Conservation (phyloP, 2,113 vertebrate genomes). For the Apeltes quadracus region DNA sequence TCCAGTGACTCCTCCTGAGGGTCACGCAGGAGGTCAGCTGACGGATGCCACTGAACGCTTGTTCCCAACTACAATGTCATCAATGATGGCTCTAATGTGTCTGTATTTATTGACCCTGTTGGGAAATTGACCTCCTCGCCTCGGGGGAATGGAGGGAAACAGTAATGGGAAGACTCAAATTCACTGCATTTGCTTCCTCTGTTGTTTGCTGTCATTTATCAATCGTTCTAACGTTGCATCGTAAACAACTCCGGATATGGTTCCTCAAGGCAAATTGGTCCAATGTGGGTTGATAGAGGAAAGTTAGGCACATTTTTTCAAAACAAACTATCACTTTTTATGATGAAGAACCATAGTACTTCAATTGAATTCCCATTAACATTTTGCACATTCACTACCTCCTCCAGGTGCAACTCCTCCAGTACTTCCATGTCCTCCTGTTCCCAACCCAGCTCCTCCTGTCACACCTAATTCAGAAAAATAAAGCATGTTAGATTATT, state of each 20-base stretch:
- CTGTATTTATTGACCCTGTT: not conserved
- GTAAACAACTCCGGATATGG: not conserved
- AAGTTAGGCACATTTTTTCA: too few species aligned
- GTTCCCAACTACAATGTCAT: not conserved
- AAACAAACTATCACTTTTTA: not conserved
- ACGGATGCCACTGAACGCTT: not conserved
- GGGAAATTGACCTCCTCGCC: not conserved
- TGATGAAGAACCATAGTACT: not conserved
- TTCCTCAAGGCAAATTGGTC: not conserved
- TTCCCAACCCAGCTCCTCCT: constrained; percentile 32
- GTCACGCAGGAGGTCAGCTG: constrained; percentile 8
- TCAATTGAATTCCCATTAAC: constrained; percentile 11
- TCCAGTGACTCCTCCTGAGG: constrained; percentile 55
- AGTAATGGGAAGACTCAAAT: not conserved
- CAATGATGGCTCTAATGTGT: not conserved
- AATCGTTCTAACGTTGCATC: too few species aligned
- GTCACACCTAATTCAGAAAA: constrained; percentile 9
- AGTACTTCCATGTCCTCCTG: constrained; percentile 9
- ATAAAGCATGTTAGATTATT: not conserved
- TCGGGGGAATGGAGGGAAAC: not conserved
- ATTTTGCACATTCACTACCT: constrained; percentile 15
- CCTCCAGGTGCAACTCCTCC: constrained; percentile 29
- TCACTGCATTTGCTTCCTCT: too few species aligned
- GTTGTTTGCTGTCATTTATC: not conserved
- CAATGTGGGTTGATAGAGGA: too few species aligned